These are phyloP conservation scores for Cydia splendana DNA, from an alignment of 1,140 invertebrate species.

Conservation along the genomic window DNA sequence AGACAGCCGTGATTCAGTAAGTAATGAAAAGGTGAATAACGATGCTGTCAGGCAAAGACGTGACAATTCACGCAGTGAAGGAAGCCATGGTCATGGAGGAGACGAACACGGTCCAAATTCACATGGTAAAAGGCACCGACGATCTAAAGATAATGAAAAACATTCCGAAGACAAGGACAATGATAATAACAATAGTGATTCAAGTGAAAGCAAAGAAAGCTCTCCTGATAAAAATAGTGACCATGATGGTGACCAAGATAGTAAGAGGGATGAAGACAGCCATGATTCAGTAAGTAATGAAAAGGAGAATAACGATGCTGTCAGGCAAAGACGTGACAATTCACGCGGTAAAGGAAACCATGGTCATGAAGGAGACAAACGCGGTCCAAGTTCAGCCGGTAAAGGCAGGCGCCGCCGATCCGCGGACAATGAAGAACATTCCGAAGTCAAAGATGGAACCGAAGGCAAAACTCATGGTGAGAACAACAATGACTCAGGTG, in stretches of 20 bases:
- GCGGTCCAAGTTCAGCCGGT: neutral
- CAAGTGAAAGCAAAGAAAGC: slow-evolving; percentile 1
- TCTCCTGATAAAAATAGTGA: neutral
- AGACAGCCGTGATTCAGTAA: neutral
- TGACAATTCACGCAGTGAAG: neutral
- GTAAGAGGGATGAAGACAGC: neutral
- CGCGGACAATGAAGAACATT: neutral
- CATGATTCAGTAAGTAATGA: neutral
- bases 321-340: neutral
- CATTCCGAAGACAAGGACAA: neutral
- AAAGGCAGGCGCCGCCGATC: neutral
- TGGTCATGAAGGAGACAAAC: neutral
- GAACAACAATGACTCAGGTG: neutral
- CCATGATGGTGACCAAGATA: neutral
- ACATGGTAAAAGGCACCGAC: neutral
- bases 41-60: neutral
- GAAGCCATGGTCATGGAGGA: neutral
- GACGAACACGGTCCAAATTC: neutral
- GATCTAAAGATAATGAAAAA: neutral
- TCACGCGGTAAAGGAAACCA: neutral
- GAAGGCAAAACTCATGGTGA: neutral
- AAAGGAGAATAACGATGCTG: neutral
- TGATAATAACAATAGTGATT: neutral
- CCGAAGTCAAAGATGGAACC: neutral
- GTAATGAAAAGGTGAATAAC: neutral